phyloP scores from a whole-genome alignment of 37 sponge, comb jelly and placozoan species.

The Corticium candelabrum region DNA sequence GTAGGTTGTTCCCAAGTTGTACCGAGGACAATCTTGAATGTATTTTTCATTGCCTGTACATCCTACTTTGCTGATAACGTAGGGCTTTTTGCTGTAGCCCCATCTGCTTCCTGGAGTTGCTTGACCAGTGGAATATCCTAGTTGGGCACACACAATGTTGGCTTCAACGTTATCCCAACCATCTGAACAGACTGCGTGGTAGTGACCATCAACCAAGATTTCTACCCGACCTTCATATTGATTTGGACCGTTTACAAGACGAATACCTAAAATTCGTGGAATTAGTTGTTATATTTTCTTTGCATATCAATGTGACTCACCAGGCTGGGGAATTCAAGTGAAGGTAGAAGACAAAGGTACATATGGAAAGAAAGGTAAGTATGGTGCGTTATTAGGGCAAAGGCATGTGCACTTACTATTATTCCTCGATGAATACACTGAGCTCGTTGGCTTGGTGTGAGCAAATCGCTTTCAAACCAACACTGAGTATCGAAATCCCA shows the following conservation, averaged over 20 bases:
- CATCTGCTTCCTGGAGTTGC: background rate
- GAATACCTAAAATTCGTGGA: background rate
- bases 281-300: too few species aligned
- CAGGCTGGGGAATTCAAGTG: too few species aligned
- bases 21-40: background rate
- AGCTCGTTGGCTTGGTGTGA: background rate
- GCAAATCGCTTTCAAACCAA: background rate
- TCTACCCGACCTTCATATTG: background rate
- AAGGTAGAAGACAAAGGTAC: too few species aligned
- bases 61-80: background rate
- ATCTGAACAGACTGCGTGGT: background rate
- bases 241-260: background rate
- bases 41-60: background rate
- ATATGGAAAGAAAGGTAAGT: too few species aligned
- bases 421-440: background rate
- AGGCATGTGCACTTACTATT: too few species aligned
- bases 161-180: background rate
- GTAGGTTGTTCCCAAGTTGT: background rate
- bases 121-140: background rate
- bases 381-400: too few species aligned
- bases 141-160: background rate
- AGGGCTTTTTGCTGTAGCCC: background rate
- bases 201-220: background rate
- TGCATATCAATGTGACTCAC: too few species aligned
- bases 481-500: background rate